Evolutionary conservation across 2,888 invertebrate species (phyloP).

Genomic region (Oligia fasciuncula): DNA sequence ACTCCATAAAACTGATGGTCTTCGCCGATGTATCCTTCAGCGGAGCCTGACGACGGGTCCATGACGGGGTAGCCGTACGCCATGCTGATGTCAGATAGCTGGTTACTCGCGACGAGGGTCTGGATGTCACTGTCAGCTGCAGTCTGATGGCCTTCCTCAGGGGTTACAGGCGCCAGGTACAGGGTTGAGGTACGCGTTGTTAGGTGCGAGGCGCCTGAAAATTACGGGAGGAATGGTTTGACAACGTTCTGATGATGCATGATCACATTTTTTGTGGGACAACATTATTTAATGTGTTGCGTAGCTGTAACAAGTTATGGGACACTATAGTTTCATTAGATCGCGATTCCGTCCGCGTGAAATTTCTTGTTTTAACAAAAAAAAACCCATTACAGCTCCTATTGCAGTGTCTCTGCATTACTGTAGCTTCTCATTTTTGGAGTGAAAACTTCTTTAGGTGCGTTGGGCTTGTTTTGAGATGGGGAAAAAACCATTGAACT

Average conservation of each 20-base stretch:
- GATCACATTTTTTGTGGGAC: background rate
- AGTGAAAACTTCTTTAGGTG: too few relatives aligned
- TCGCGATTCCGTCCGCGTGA: background rate
- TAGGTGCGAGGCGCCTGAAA: conserved; percentile 73
- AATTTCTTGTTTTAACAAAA: too few relatives aligned
- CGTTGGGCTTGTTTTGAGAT: too few relatives aligned
- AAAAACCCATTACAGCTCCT: too few relatives aligned
- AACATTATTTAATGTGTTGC: background rate
- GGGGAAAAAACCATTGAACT: too few relatives aligned
- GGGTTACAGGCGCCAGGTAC: conserved; percentile 76
- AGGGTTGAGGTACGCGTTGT: conserved; percentile 71
- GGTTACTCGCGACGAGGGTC: conserved; percentile 51
- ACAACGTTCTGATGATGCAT: background rate
- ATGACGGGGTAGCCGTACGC: conserved; percentile 81
- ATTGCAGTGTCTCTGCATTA: too few relatives aligned
- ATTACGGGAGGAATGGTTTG: background rate
- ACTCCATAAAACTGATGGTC: conserved; percentile 85
- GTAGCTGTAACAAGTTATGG: background rate
- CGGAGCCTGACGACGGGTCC: conserved; percentile 80
- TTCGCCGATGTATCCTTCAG: conserved; percentile 86
- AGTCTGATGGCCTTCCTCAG: conserved; percentile 50
- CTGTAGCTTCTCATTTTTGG: too few relatives aligned
- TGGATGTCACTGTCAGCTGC: conserved; percentile 26
- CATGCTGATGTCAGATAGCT: conserved; percentile 78
- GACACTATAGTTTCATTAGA: background rate